Evolutionary conservation across 2,888 invertebrate genomes (phyloP).

Genomic region (Temnothorax unifasciatus): DNA sequence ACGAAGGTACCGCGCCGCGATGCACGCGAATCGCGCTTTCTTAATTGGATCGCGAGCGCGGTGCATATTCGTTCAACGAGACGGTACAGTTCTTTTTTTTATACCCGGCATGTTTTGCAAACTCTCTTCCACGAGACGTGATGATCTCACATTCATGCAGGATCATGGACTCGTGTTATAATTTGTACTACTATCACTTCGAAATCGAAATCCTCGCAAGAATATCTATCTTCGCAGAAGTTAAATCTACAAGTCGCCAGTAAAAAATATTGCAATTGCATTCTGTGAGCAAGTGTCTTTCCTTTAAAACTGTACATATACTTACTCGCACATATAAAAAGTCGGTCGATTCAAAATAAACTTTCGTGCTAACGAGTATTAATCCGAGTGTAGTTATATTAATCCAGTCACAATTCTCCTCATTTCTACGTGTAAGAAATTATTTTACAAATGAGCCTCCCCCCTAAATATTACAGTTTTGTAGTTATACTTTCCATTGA

Average conservation of each 20-base stretch:
- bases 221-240: not conserved
- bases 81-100: constrained; percentile 2
- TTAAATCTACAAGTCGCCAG: constrained; percentile 1
- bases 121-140: not conserved
- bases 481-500: not conserved
- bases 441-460: not conserved
- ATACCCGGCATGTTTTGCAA: constrained; percentile 13
- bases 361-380: not conserved
- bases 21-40: constrained; percentile 63
- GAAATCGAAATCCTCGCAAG: not conserved
- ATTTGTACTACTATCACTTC: constrained; percentile 15
- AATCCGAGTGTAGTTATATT: not conserved
- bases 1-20: constrained; percentile 60
- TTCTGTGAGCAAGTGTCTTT: not conserved
- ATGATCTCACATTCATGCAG: constrained; percentile 22
- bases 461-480: not conserved
- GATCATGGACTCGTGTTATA: constrained; percentile 14
- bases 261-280: not conserved
- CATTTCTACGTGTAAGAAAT: not conserved
- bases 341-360: not conserved
- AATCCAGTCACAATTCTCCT: not conserved
- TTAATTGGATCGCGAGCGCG: constrained; percentile 72
- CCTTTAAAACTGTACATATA: not conserved
- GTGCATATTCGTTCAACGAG: constrained; percentile 42
- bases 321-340: not conserved